Percentiles rank a stretch among this genome's conserved stretches.
These are phyloP conservation scores for Acipenser transmontanus DNA, from an alignment of 2,797 vertebrate genomes.

Conservation along the genomic window DNA sequence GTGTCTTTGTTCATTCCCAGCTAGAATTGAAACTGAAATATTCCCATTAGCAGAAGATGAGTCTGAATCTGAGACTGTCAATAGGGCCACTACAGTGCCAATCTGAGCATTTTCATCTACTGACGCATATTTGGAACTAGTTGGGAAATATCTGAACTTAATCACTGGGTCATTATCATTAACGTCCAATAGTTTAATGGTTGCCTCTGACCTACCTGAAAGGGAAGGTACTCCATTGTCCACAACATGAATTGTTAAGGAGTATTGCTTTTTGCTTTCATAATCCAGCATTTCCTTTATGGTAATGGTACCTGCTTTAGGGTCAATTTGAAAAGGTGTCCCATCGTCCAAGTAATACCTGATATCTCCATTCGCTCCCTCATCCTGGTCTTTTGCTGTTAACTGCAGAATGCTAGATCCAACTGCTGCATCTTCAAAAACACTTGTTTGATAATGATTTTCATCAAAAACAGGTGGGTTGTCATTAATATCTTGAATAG, in stretches of 20 bases:
- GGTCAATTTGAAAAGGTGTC: constrained; percentile 87
- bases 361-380: constrained; percentile 86
- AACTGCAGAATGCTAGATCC: constrained; percentile 85
- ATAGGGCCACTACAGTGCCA: constrained; percentile 87
- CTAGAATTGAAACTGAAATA: constrained; percentile 90
- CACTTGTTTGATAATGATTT: constrained; percentile 77
- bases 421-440: constrained; percentile 80
- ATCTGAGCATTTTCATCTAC: constrained; percentile 93
- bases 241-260: constrained; percentile 80
- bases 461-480: constrained; percentile 84
- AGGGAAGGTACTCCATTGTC: constrained; percentile 82
- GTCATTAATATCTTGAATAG: constrained; percentile 92
- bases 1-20: constrained; percentile 91
- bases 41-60: constrained; percentile 88
- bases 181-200: constrained; percentile 82
- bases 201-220: constrained; percentile 80
- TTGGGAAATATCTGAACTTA: constrained; percentile 92
- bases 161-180: constrained; percentile 95
- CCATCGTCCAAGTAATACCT: constrained; percentile 81
- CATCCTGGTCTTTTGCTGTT: constrained; percentile 79
- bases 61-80: constrained; percentile 91
- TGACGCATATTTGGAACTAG: constrained; percentile 87
- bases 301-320: constrained; percentile 79
- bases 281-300: constrained; percentile 86
- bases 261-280: constrained; percentile 80